Evolutionary conservation across 2,888 invertebrate genomes (phyloP), one percentile per base, ranked within the genome.

Genomic region (Shargacucullia verbasci): DNA sequence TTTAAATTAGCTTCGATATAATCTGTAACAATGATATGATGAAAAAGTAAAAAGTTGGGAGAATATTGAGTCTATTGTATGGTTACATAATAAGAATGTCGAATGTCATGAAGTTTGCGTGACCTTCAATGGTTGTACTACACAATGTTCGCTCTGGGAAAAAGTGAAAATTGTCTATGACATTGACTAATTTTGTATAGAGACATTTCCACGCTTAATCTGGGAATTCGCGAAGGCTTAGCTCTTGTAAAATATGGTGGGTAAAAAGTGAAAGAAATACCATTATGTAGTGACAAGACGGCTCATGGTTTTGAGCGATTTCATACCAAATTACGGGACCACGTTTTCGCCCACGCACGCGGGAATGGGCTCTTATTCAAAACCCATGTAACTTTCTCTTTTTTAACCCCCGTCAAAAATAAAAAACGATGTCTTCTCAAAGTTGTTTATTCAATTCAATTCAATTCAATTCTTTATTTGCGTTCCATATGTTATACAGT

Each of bases 121-220:
- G 67, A 59, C 70, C 70, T 45, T 64, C 34, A 38, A 49, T 70
- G 58, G 45, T 47, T 47, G 29, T 6, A 29, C 29, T 29, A 29
- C 29, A 29, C 46, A 47, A 33, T 27, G 14, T 61, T 45, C 34
- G 44, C 35, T 59, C 35, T 67, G 65, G 58, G 67, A 67, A 67
- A 70, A 67, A 64, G 67, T 70, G 70, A 70, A 67, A 67, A 70
- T 64, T 52, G 40, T 64, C 46, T 52, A 11, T 58, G 69, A 58
- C 71, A 53, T 67, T 70, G 72, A 67, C 58, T 35, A 61, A 66
- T 69, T 48, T 45, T 37, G 39, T 33, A 35, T 9, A 27, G 11
- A 35, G 38, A 33, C 9, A 45, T 47, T 73, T 45, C 38, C 73
- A 73, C 69, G 60, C 15, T 65, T 58, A 40, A 48, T 27, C 47